Evolutionary conservation across 2,797 vertebrate genomes (phyloP).

Genomic region (Sebastes vulpes): DNA sequence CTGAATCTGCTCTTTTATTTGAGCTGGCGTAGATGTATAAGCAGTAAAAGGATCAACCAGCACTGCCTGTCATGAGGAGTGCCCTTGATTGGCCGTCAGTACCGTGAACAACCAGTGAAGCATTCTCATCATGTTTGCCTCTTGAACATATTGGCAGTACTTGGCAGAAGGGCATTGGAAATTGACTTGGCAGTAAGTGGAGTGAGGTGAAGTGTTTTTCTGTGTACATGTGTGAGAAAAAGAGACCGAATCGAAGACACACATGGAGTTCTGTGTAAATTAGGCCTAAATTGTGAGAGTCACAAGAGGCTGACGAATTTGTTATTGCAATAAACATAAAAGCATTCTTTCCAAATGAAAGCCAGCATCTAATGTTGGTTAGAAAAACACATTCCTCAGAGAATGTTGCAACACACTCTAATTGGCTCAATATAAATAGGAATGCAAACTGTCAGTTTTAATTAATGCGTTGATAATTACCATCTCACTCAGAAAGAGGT

Average conservation of each 20-base stretch:
- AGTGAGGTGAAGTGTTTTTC: conserved; percentile 16
- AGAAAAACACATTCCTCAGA: conserved; percentile 12
- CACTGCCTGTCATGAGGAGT: conserved; percentile 10
- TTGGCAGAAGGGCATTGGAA: conserved; percentile 33
- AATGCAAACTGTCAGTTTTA: conserved; percentile 53
- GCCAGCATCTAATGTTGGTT: conserved; percentile 10
- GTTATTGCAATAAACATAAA: conserved; percentile 9
- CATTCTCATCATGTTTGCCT: conserved; percentile 51
- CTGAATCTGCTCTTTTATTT: conserved; percentile 17
- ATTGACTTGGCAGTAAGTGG: conserved; percentile 31
- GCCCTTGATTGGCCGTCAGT: conserved; percentile 34
- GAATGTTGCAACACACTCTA: conserved; percentile 11
- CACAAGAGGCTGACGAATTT: conserved; percentile 1
- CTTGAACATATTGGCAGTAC: conserved; percentile 35
- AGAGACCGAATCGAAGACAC: neutral
- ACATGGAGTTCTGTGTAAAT: conserved; percentile 1
- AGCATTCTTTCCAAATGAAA: conserved; percentile 6
- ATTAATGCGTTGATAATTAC: conserved; percentile 56
- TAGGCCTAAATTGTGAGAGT: neutral
- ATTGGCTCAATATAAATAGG: conserved; percentile 45
- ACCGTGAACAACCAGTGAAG: conserved; percentile 28
- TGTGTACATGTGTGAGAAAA: neutral
- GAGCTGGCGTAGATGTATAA: neutral
- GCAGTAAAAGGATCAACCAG: conserved; percentile 8
- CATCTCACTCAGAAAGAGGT: conserved; percentile 8